Conservation (phyloP, 2,888 invertebrate species). For the Leucania comma region DNA sequence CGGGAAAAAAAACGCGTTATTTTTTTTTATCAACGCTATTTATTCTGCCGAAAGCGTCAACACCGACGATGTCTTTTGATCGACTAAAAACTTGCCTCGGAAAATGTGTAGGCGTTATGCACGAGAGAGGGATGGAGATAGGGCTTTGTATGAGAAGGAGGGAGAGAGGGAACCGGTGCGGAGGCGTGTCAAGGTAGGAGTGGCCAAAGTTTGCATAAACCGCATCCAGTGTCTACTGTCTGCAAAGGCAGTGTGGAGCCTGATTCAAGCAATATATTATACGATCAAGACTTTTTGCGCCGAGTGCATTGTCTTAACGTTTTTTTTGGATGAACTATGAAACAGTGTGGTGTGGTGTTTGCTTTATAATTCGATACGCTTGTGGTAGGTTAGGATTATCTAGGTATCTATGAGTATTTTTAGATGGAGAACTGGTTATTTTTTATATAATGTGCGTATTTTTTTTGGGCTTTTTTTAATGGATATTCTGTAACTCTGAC, state of each 20-base stretch:
- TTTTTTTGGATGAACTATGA: slow-evolving; percentile 82
- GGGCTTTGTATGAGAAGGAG: slow-evolving; percentile 55
- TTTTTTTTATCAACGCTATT: slow-evolving; percentile 62
- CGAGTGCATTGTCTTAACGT: slow-evolving; percentile 84
- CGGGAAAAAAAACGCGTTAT: slow-evolving; percentile 58
- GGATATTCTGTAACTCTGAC: neutral
- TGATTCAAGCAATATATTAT: slow-evolving; percentile 79
- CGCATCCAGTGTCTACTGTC: slow-evolving; percentile 69
- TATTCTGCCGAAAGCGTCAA: slow-evolving; percentile 75
- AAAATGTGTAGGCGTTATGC: slow-evolving; percentile 86
- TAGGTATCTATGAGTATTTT: slow-evolving; percentile 42
- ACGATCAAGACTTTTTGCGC: slow-evolving; percentile 79
- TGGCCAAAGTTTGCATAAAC: slow-evolving; percentile 86
- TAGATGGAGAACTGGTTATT: slow-evolving; percentile 53
- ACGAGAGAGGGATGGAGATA: slow-evolving; percentile 76
- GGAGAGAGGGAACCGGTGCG: slow-evolving; percentile 70
- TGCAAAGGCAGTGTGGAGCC: slow-evolving; percentile 66
- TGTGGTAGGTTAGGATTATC: slow-evolving; percentile 80
- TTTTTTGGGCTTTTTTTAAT: slow-evolving; percentile 8
- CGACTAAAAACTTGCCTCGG: slow-evolving; percentile 87
- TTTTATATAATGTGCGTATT: too few relatives aligned
- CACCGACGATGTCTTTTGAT: slow-evolving; percentile 82
- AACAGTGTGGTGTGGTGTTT: slow-evolving; percentile 73
- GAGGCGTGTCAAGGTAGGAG: slow-evolving; percentile 83
- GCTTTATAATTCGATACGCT: slow-evolving; percentile 74